Evolutionary conservation across 2,113 vertebrate genomes (phyloP).

Genomic region (Sciurus niger): DNA sequence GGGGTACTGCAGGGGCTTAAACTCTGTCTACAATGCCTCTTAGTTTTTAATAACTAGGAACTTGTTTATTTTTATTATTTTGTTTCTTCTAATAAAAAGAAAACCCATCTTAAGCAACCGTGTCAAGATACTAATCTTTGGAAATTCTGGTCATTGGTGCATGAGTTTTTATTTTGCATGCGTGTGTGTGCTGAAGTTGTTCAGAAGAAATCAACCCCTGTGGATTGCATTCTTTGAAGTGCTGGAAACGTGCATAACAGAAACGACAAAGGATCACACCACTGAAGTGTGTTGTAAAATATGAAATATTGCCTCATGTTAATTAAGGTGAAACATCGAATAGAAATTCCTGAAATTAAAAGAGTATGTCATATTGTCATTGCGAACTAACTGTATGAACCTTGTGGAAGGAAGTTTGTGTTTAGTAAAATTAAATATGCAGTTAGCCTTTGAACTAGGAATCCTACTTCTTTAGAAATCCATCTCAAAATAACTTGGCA

Average conservation of each 20-base stretch:
- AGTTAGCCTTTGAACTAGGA: not conserved
- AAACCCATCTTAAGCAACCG: not conserved
- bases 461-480: conserved; percentile 3
- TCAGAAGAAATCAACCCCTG: not conserved
- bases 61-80: not conserved
- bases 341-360: not conserved
- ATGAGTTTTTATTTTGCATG: not conserved
- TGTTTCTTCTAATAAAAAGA: not conserved
- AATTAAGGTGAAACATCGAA: not conserved
- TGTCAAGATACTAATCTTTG: not conserved
- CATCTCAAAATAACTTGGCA: conserved; percentile 13
- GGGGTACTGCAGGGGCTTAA: not conserved
- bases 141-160: not conserved
- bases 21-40: not conserved
- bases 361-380: not conserved
- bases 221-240: not conserved
- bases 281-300: not conserved
- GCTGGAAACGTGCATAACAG: not conserved
- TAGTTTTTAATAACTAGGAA: not conserved
- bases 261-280: not conserved
- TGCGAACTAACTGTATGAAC: not conserved
- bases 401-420: not conserved
- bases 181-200: not conserved
- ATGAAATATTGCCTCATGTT: not conserved
- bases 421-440: not conserved